These are phyloP conservation scores for Elymnias hypermnestra DNA, from an alignment of 1,140 invertebrate species.

Conservation along the genomic window DNA sequence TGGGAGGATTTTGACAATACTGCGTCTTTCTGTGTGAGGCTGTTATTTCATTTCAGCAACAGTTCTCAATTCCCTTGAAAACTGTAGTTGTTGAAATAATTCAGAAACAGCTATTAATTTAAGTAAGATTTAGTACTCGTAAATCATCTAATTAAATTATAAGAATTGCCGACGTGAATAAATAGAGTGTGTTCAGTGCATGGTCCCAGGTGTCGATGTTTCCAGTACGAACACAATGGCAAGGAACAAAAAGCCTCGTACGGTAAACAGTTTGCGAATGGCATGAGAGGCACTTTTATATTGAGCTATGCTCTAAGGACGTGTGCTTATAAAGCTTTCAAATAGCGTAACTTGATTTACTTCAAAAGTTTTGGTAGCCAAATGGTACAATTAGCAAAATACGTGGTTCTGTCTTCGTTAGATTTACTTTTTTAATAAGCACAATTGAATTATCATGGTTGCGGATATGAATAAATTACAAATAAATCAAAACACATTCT, in stretches of 20 bases:
- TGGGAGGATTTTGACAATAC: no score
- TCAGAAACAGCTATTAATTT: no score
- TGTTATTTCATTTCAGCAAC: no score
- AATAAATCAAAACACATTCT: slow-evolving; percentile 3
- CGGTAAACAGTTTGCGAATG: slow-evolving; percentile 35
- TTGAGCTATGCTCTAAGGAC: slow-evolving; percentile 19
- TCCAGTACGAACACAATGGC: slow-evolving; percentile 7
- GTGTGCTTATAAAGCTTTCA: slow-evolving; percentile 16
- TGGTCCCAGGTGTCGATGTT: slow-evolving; percentile 20
- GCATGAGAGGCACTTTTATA: slow-evolving; percentile 35
- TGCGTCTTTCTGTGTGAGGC: no score
- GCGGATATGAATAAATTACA: slow-evolving; percentile 13
- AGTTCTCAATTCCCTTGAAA: no score
- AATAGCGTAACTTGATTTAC: slow-evolving; percentile 19
- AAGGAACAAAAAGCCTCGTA: slow-evolving; percentile 30
- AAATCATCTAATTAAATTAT: no score
- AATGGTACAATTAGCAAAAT: no score
- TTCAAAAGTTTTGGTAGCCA: slow-evolving; percentile 14
- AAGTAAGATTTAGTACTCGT: no score
- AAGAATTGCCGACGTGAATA: not conserved
- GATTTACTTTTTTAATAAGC: no score
- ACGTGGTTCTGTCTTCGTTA: no score
- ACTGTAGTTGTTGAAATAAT: no score
- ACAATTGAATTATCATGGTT: no score
- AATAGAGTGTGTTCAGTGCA: not conserved